Evolutionary conservation across 2,888 invertebrate species (phyloP), one percentile per base, ranked within the genome.

Genomic region (Eutolmus rufibarbis): DNA sequence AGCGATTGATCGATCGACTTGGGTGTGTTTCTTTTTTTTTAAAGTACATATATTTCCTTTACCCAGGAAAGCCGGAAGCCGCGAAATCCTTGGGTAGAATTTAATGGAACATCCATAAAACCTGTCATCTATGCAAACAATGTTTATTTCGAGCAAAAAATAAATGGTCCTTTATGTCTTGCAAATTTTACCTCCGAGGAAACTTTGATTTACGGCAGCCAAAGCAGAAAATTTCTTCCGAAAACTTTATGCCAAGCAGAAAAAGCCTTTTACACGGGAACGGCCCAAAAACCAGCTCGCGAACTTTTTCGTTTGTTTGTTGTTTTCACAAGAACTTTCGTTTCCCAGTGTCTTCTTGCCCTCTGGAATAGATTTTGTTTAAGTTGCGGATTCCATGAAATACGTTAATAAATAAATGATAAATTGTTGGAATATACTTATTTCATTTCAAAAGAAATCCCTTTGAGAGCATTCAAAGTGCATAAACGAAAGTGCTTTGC

Each of bases 181-280:
- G 66, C 66, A 66, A 66, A 66, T 66, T 66, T 66, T 76, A 76
- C 76, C 76, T 76, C 34, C 28, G 76, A 76, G 76, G 28, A 76
- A 76, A 76, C 34, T 76, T 76, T 76, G 76, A 76, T 76, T 76
- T 76, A 76, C 76, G 76, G 37, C 34, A 76, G 76, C 76, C 16
- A 76, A 76, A 76, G 76, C 28, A 37, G 76, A 76, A 76, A 76
- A 76, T 76, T 34, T 76, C 76, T 76, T 37, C 34, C 28, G n/a
- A 76, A 76, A 76, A 76, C 34, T 76, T 76, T 76, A 76, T 76
- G 16, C 76, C 34, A 76, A 76, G 34, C 76, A 76, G 76, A 76
- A 76, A 76, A 76, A 37, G 76, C 66, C 37, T 76, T 76, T 37
- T 76, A 76, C 76, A 76, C 76, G 34, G 76, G 37, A 76, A n/a